These are phyloP conservation scores for Tiphia femorata DNA, from an alignment of 2,888 invertebrate genomes.

Conservation along the genomic window DNA sequence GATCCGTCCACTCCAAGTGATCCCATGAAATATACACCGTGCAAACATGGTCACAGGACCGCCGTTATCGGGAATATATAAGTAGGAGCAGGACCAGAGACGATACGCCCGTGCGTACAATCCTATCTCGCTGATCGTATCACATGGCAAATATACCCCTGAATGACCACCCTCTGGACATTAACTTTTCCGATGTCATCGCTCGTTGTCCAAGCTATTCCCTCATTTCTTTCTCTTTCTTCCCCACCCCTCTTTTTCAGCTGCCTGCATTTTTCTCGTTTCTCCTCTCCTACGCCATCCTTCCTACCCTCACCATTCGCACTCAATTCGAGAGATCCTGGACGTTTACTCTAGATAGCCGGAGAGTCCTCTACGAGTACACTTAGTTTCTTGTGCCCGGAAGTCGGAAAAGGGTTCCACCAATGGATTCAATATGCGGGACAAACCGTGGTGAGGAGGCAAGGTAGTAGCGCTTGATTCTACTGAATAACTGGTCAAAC, in stretches of 20 bases:
- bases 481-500: too few species aligned
- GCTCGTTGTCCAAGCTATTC: background rate
- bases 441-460: too few species aligned
- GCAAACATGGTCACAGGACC: slow-evolving; percentile 43
- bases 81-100: slow-evolving; percentile 37
- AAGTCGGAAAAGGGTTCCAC: too few species aligned
- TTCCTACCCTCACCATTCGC: slow-evolving; percentile 33
- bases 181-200: slow-evolving; percentile 54
- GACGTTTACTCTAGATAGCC: slow-evolving; percentile 61
- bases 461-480: too few species aligned
- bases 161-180: slow-evolving; percentile 60
- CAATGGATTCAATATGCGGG: too few species aligned
- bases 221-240: background rate
- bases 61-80: slow-evolving; percentile 44
- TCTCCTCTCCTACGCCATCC: slow-evolving; percentile 3
- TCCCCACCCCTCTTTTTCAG: background rate
- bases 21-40: slow-evolving; percentile 47
- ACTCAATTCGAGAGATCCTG: slow-evolving; percentile 55
- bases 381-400: slow-evolving; percentile 46
- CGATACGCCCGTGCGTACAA: slow-evolving; percentile 54
- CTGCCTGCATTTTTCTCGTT: slow-evolving; percentile 2
- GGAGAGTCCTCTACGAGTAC: slow-evolving; percentile 37
- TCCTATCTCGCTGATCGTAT: slow-evolving; percentile 64
- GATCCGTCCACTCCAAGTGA: too few species aligned
- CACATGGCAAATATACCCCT: slow-evolving; percentile 60